Evolutionary conservation across 2,888 invertebrate species (phyloP), one percentile per base, ranked within the genome.

Genomic region (Euphydryas editha): DNA sequence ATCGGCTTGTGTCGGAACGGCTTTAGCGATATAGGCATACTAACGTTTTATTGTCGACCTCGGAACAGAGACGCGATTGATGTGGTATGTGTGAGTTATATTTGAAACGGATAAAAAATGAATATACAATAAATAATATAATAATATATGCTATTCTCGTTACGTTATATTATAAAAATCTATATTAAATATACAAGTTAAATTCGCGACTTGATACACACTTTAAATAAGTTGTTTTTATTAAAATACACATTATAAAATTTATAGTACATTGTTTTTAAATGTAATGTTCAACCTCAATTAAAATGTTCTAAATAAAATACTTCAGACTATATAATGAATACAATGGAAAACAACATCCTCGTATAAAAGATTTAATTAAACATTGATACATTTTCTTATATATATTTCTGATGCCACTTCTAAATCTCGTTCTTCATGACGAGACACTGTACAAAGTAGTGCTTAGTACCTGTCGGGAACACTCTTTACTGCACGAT

Each of bases 1-100:
- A 59, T 59, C 59, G 44, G 59, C 46, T 59, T 46, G 17, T 46
- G 59, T 59, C 46, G 17, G 17, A 24, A 46, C 30, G n/a, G 17
- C 46, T 46, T 17, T n/a, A 37, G 7, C 17, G 58, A 58, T 44
- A 20, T 15, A 58, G 21, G n/a, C 58, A 24, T 54, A 54, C 24
- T 59, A 13, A 59, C 46, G 46, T 46, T 59, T 59, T 46, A 59
- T 30, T 59, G 24, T 54, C 30, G 15, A 8, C 30, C 58, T n/a
- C 44, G 30, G 59, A 46, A 46, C 21, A 24, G 20, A 24, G 21
- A 24, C 17, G 17, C 17, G 17, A 6, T 13, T 1, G 21, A 54
- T 30, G 36, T 59, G 59, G 13, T n/a, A 58, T 7, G 44, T 11
- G 13, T 13, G 13, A 21, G 18, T 18, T 7, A 17, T 46, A 10